Evolutionary conservation across 2,888 invertebrate genomes (phyloP).

Genomic region (Spisula solida): DNA sequence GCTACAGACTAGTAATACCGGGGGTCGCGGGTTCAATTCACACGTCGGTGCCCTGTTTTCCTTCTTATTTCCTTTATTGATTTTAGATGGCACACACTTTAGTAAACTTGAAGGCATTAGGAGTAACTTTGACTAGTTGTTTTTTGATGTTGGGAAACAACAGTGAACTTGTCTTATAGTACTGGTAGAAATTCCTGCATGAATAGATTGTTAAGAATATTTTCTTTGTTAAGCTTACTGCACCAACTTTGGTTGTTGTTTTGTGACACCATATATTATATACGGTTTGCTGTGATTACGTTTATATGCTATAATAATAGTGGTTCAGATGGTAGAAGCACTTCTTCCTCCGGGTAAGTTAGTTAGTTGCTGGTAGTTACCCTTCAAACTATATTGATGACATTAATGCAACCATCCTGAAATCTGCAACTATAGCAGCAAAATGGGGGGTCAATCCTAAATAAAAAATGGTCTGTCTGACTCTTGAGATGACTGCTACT

Average conservation of each 20-base stretch:
- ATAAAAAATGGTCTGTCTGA: too few species aligned
- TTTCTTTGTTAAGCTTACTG: neutral
- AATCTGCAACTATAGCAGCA: neutral
- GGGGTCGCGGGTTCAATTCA: too few species aligned
- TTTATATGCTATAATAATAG: slow-evolving; percentile 50
- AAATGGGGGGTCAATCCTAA: too few species aligned
- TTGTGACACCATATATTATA: slow-evolving; percentile 12
- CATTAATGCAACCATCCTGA: neutral
- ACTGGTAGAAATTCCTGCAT: neutral
- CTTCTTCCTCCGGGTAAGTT: slow-evolving; percentile 71
- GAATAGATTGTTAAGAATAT: neutral
- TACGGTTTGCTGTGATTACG: slow-evolving; percentile 17
- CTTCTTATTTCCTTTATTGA: too few species aligned
- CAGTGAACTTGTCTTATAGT: too few species aligned
- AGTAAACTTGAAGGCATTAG: too few species aligned
- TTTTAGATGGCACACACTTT: too few species aligned
- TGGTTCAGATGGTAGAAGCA: slow-evolving; percentile 75
- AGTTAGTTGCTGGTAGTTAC: slow-evolving; percentile 6
- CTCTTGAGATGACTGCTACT: too few species aligned
- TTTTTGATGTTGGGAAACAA: too few species aligned
- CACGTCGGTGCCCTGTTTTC: too few species aligned
- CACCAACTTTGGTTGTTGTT: slow-evolving; percentile 16
- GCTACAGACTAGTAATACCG: too few species aligned
- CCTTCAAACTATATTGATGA: slow-evolving; percentile 5
- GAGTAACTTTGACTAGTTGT: too few species aligned